Percentiles rank a stretch among this genome's conserved stretches.
Evolutionary conservation across 2,113 vertebrate species (phyloP).

Genomic region (Hydropotes inermis): DNA sequence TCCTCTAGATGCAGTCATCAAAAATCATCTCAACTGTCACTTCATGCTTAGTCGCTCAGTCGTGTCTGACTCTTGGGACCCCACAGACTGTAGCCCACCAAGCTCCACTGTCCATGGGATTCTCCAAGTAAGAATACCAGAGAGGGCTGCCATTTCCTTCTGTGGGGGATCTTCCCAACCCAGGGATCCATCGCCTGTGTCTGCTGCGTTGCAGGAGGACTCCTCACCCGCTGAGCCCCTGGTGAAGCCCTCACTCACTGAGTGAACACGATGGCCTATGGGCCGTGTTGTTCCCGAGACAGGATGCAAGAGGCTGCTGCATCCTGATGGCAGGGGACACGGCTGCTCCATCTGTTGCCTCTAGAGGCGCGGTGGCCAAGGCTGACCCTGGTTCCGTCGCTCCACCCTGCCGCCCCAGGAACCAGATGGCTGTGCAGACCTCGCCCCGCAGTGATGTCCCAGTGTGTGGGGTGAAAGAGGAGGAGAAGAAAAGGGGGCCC

Average conservation of each 20-base stretch:
- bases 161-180: neutral
- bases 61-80: neutral
- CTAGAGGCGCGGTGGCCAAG: fast-evolving
- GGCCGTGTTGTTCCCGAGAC: neutral
- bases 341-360: neutral
- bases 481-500: neutral
- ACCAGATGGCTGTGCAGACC: neutral
- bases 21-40: neutral
- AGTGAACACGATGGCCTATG: neutral
- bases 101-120: neutral
- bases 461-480: neutral
- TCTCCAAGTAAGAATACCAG: neutral
- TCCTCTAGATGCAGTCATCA: neutral
- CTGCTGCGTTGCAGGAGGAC: neutral
- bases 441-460: neutral
- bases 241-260: neutral
- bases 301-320: neutral
- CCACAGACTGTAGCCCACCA: neutral
- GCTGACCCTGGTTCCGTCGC: neutral
- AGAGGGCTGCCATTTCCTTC: neutral
- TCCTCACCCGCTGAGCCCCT: neutral
- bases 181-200: neutral
- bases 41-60: fast-evolving
- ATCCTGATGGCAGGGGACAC: neutral
- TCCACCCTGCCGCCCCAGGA: neutral